These are phyloP conservation scores for Spodoptera littoralis DNA, from an alignment of 2,888 invertebrate genomes.

Conservation along the genomic window DNA sequence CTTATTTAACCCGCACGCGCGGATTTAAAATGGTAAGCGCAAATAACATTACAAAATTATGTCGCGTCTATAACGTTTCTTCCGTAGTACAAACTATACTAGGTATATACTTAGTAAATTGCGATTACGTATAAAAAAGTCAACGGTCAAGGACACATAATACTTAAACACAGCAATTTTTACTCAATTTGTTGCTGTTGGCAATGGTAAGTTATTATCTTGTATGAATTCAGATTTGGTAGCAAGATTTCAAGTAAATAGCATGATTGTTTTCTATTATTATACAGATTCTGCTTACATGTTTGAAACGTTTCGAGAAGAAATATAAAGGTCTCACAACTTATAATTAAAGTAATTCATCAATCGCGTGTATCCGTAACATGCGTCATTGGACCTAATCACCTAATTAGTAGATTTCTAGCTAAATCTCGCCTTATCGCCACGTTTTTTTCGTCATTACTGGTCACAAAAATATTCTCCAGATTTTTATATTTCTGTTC, in stretches of 20 bases:
- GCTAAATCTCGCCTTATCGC: background rate
- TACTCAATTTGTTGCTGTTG: slow-evolving; percentile 4
- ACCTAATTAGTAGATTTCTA: background rate
- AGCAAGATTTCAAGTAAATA: background rate
- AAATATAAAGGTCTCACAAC: background rate
- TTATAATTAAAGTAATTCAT: slow-evolving; percentile 13
- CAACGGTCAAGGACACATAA: slow-evolving; percentile 40
- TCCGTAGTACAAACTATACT: background rate
- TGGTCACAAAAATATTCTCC: too few relatives aligned
- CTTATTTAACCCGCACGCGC: too few relatives aligned
- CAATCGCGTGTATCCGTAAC: slow-evolving; percentile 22
- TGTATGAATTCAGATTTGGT: background rate
- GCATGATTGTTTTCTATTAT: background rate
- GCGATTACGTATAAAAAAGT: slow-evolving; percentile 13
- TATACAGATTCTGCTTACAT: too few relatives aligned
- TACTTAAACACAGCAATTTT: slow-evolving; percentile 19
- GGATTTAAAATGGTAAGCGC: too few relatives aligned
- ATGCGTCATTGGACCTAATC: slow-evolving; percentile 3
- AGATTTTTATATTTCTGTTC: too few relatives aligned
- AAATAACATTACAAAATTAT: slow-evolving; percentile 14
- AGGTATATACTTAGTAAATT: slow-evolving; percentile 17
- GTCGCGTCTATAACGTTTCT: slow-evolving; percentile 16
- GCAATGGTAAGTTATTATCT: slow-evolving; percentile 8
- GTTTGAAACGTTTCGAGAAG: slow-evolving; percentile 1
- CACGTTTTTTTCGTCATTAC: background rate